phyloP scores from a whole-genome alignment of 2,888 invertebrate genomes.

The Cordilura impudica region DNA sequence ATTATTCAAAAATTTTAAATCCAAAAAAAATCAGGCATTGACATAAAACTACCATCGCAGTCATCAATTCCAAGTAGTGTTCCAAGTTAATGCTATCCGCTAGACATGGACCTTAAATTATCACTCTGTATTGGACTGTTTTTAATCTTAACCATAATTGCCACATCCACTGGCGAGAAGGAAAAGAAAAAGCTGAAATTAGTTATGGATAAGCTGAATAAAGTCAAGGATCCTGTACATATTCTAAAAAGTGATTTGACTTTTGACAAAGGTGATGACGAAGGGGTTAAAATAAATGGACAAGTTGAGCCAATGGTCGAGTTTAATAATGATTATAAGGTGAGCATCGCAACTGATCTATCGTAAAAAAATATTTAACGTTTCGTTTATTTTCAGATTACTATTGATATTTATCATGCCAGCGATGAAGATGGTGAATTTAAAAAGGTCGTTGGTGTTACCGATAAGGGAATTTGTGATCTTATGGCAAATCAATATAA shows the following conservation, averaged over 20 bases:
- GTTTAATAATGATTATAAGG: constrained; percentile 71
- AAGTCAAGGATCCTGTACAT: constrained; percentile 55
- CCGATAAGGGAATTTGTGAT: constrained; percentile 64
- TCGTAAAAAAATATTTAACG: not conserved
- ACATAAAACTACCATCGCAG: constrained; percentile 12
- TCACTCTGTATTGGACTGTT: constrained; percentile 1
- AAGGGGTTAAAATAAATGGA: constrained; percentile 67
- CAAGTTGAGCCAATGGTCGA: constrained; percentile 64
- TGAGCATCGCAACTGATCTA: constrained; percentile 54
- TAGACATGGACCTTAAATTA: constrained; percentile 24
- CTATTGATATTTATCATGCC: constrained; percentile 55
- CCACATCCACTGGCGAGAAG: constrained; percentile 14
- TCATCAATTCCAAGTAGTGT: not conserved
- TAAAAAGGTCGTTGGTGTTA: constrained; percentile 46
- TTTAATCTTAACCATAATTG: constrained; percentile 8
- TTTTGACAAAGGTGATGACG: constrained; percentile 61
- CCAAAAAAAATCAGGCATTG: not conserved
- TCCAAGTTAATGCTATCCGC: not conserved
- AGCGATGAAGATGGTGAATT: constrained; percentile 59
- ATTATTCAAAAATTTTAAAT: not conserved
- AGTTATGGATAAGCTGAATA: constrained; percentile 62
- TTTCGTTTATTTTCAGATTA: constrained; percentile 58
- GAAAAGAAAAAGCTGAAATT: constrained; percentile 58
- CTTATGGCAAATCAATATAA: constrained; percentile 68
- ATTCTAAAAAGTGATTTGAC: constrained; percentile 62